phyloP scores from a whole-genome alignment of 2,888 invertebrate genomes.

The Drosophila dives region DNA sequence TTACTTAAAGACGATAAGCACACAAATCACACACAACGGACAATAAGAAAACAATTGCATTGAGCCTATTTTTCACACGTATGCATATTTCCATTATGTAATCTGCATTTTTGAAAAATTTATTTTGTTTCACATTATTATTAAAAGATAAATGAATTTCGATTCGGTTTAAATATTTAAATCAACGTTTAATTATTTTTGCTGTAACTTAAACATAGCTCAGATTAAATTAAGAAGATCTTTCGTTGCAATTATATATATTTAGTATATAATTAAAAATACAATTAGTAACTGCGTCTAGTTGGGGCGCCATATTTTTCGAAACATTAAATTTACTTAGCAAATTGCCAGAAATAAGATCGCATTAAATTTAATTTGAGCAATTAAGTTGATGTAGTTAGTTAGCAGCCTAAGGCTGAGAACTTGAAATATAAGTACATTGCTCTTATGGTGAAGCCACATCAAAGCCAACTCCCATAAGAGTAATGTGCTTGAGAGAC shows the following conservation, averaged over 20 bases:
- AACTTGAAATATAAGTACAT: neutral
- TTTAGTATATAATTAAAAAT: neutral
- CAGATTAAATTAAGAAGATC: neutral
- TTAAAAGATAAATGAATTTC: neutral
- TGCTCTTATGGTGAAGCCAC: neutral
- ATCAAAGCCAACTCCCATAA: neutral
- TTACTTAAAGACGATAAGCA: neutral
- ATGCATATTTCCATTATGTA: neutral
- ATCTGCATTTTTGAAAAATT: neutral
- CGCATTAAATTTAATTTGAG: neutral
- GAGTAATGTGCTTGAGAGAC: conserved; percentile 1
- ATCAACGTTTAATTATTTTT: neutral
- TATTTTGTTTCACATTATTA: neutral
- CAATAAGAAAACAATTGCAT: neutral
- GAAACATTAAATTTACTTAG: neutral
- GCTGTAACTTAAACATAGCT: neutral
- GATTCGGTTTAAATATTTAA: neutral
- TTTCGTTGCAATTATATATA: neutral
- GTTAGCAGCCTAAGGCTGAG: neutral
- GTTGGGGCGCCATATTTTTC: neutral
- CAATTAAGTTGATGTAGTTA: neutral
- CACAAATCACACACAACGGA: neutral
- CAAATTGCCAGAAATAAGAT: neutral
- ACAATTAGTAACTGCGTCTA: neutral
- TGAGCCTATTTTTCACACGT: neutral